phyloP scores from a whole-genome alignment of 2,113 vertebrate genomes.

The Dasyornis broadbenti region DNA sequence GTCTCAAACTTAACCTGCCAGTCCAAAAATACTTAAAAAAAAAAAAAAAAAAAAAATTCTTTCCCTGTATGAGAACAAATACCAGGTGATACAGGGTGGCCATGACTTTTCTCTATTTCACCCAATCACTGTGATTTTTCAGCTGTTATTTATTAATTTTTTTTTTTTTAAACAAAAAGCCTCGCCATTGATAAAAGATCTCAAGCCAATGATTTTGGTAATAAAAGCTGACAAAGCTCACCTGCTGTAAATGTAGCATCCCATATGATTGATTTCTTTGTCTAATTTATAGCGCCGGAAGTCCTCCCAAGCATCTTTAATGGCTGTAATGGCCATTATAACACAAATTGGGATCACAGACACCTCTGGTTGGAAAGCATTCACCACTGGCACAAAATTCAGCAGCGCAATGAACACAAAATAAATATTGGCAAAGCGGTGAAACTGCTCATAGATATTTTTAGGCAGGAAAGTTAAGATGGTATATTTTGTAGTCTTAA shows the following conservation, averaged over 20 bases:
- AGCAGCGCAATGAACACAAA: constrained; percentile 83
- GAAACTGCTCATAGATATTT: constrained; percentile 90
- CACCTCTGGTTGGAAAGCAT: constrained; percentile 86
- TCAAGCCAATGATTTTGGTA: constrained; percentile 21
- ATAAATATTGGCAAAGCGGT: constrained; percentile 89
- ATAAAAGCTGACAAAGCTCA: constrained; percentile 47
- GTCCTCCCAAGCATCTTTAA: constrained; percentile 94
- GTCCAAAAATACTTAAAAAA: background rate
- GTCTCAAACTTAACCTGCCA: background rate
- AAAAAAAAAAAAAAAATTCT: background rate
- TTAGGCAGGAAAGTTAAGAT: constrained; percentile 85
- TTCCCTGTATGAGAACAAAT: background rate
- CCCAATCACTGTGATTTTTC: constrained; percentile 23
- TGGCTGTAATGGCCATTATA: constrained; percentile 83
- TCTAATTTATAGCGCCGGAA: constrained; percentile 85
- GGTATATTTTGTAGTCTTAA: constrained; percentile 91
- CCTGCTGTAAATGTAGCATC: constrained; percentile 86
- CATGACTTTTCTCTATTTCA: background rate
- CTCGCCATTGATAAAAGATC: constrained; percentile 65
- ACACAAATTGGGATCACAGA: constrained; percentile 83
- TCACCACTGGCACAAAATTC: constrained; percentile 88
- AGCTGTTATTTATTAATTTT: background rate
- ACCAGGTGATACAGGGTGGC: background rate
- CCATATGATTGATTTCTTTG: constrained; percentile 83
- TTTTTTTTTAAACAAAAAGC: background rate